Percentiles rank a stretch among this genome's conserved stretches.
These are phyloP conservation scores for Rachycentron canadum DNA, from an alignment of 2,797 vertebrate species.

Conservation along the genomic window DNA sequence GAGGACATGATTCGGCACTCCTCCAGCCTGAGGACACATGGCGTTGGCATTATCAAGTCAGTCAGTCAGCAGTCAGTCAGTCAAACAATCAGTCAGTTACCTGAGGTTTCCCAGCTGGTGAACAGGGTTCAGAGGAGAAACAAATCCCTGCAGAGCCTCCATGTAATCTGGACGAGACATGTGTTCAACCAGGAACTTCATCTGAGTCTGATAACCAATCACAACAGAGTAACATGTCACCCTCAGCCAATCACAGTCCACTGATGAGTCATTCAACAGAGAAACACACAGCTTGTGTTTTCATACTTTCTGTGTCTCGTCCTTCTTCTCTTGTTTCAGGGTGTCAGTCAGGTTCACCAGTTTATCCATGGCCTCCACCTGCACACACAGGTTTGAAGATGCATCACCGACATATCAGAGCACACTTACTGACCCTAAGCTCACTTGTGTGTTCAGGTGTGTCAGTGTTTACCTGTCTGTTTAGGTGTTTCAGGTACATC, in stretches of 20 bases:
- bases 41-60: too few species aligned
- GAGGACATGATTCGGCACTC: slow-evolving; percentile 88
- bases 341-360: slow-evolving; percentile 88
- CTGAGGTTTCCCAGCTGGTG: slow-evolving; percentile 86
- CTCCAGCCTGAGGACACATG: slow-evolving; percentile 76
- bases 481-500: slow-evolving; percentile 89
- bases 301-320: slow-evolving; percentile 85
- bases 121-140: slow-evolving; percentile 87
- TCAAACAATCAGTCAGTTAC: slow-evolving; percentile 52
- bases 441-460: neutral
- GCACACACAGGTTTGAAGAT: neutral
- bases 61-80: too few species aligned
- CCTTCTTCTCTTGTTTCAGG: slow-evolving; percentile 88
- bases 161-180: slow-evolving; percentile 88
- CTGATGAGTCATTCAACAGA: too few species aligned
- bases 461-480: slow-evolving; percentile 77
- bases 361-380: slow-evolving; percentile 90
- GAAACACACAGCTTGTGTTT: neutral
- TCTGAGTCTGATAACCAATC: slow-evolving; percentile 83
- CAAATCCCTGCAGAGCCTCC: slow-evolving; percentile 87
- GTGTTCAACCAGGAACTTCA: slow-evolving; percentile 89
- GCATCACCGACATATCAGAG: neutral
- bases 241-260: neutral
- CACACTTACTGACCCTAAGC: neutral
- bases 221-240: slow-evolving; percentile 32